phyloP scores from a whole-genome alignment of 1,140 invertebrate genomes.

The Lasioglossum baleicum region DNA sequence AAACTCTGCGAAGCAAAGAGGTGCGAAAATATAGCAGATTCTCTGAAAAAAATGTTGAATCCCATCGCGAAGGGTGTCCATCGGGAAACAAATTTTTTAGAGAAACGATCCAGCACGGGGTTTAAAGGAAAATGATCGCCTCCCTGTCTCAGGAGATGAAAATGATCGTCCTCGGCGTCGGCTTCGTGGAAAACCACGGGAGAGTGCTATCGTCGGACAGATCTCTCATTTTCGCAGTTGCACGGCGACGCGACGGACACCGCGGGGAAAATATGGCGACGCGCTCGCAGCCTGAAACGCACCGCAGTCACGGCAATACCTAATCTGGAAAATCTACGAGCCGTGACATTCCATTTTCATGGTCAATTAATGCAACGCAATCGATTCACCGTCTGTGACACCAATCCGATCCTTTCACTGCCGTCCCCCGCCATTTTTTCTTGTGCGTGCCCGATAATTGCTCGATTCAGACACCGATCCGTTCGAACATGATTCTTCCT shows the following conservation, averaged over 20 bases:
- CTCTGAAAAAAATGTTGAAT: too few species aligned
- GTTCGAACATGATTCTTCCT: too few species aligned
- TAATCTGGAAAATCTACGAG: conserved; percentile 54
- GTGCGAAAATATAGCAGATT: too few species aligned
- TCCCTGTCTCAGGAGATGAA: too few species aligned
- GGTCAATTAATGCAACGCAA: conserved; percentile 50
- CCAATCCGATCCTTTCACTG: conserved; percentile 50
- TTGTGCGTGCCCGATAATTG: conserved; percentile 19
- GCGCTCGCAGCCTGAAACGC: conserved; percentile 20
- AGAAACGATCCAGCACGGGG: too few species aligned
- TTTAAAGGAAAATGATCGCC: too few species aligned
- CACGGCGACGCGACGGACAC: neutral
- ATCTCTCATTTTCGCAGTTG: neutral
- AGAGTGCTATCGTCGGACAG: too few species aligned
- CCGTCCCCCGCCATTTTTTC: conserved; percentile 17
- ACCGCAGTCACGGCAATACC: conserved; percentile 42
- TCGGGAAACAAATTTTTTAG: too few species aligned
- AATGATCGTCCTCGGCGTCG: too few species aligned
- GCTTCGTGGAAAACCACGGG: too few species aligned
- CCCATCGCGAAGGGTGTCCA: too few species aligned
- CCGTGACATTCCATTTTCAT: conserved; percentile 57
- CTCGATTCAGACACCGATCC: neutral
- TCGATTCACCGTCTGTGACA: conserved; percentile 17
- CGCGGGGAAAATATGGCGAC: conserved; percentile 24
- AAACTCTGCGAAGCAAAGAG: too few species aligned